phyloP scores from a whole-genome alignment of 2,888 invertebrate species.

The Muscina levida region DNA sequence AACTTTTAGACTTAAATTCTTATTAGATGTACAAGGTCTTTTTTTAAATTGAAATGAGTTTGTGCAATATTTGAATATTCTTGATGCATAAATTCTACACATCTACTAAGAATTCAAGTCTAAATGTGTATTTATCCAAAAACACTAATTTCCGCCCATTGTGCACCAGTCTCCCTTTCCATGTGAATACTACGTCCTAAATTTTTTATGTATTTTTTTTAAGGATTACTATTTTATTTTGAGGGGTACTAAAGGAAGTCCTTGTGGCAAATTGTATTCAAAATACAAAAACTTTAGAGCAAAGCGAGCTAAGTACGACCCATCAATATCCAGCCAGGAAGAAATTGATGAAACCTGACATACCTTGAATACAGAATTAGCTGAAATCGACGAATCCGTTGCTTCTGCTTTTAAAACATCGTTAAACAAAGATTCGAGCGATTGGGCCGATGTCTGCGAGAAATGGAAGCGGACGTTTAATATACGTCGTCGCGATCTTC shows the following conservation, averaged over 20 bases:
- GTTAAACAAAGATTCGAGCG: conserved; percentile 8
- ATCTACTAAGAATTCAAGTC: too few relatives aligned
- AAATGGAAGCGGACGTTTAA: conserved; percentile 24
- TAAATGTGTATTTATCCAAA: too few relatives aligned
- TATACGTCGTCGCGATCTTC: conserved; percentile 23
- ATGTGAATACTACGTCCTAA: too few relatives aligned
- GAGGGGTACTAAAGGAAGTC: not conserved
- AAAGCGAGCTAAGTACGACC: conserved; percentile 11
- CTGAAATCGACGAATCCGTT: conserved; percentile 18
- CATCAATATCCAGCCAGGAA: not conserved
- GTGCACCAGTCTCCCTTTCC: too few relatives aligned
- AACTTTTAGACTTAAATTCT: too few relatives aligned
- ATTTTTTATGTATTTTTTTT: not conserved
- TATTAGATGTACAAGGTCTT: too few relatives aligned
- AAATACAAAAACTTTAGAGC: conserved; percentile 22
- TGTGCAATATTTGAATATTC: too few relatives aligned
- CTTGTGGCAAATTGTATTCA: conserved; percentile 25
- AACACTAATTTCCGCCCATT: too few relatives aligned
- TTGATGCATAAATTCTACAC: too few relatives aligned
- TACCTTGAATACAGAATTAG: not conserved
- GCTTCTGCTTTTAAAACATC: not conserved
- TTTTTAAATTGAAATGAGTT: too few relatives aligned
- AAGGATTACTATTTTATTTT: conserved; percentile 25
- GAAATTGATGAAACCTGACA: conserved; percentile 2
- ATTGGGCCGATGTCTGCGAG: conserved; percentile 21